Conservation (phyloP, 2,797 vertebrate species). For the Naso thynnoides region DNA sequence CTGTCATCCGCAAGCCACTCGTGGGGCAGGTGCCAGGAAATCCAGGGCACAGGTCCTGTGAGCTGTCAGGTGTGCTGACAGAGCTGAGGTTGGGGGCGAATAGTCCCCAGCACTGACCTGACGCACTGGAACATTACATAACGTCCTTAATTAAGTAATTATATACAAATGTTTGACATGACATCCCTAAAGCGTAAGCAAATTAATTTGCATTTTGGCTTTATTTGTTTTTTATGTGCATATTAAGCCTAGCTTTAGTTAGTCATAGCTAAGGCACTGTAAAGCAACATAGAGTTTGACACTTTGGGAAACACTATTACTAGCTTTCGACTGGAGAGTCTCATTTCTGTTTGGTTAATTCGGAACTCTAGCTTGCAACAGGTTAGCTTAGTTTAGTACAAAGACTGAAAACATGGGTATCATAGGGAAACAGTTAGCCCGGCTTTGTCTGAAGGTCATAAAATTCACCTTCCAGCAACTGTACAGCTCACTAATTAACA, state of each 20-base stretch:
- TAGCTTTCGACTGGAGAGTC: not conserved
- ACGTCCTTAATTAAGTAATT: constrained; percentile 8
- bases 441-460: not conserved
- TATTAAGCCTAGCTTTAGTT: not conserved
- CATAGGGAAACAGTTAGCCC: not conserved
- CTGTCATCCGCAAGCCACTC: constrained; percentile 63
- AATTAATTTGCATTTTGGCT: not conserved
- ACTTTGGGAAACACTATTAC: too few relatives aligned
- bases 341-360: not conserved
- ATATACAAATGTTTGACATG: not conserved
- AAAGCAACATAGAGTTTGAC: not conserved
- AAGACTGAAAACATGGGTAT: not conserved
- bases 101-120: constrained; percentile 31
- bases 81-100: constrained; percentile 45
- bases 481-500: not conserved
- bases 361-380: not conserved
- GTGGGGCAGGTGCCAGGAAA: constrained; percentile 51
- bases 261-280: not conserved
- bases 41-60: constrained; percentile 48
- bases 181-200: not conserved
- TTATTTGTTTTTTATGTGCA: not conserved
- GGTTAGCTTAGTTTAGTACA: not conserved
- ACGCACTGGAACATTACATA: constrained; percentile 41
- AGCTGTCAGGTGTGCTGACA: constrained; percentile 65
- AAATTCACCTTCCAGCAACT: not conserved